Conservation (phyloP, 1,140 invertebrate species). For the Heliconius hermathena region DNA sequence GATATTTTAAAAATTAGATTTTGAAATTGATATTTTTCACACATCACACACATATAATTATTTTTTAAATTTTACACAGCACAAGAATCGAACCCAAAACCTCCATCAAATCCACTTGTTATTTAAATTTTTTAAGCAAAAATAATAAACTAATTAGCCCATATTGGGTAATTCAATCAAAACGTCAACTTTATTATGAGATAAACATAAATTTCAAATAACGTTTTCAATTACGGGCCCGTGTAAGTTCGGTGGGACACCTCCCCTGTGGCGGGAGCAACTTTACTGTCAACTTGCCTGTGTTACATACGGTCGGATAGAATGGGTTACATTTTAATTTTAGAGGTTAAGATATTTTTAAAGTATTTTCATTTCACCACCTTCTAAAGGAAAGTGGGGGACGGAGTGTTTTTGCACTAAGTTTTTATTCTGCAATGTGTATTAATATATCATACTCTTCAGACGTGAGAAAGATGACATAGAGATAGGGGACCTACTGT, state of each 20-base stretch:
- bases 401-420: too few species aligned
- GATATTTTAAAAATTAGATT: background rate
- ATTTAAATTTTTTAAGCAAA: background rate
- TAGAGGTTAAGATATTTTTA: too few species aligned
- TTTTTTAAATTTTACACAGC: background rate
- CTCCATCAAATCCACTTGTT: background rate
- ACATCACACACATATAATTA: too few species aligned
- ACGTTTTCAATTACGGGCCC: slow-evolving; percentile 50
- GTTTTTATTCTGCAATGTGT: too few species aligned
- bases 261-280: slow-evolving; percentile 41
- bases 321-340: too few species aligned
- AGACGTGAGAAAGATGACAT: too few species aligned
- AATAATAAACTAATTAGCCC: background rate
- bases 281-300: slow-evolving; percentile 34
- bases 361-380: too few species aligned
- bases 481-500: too few species aligned
- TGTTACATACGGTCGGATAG: slow-evolving; percentile 23
- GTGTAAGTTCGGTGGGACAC: slow-evolving; percentile 39
- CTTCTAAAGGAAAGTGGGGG: too few species aligned
- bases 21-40: too few species aligned
- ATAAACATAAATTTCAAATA: slow-evolving; percentile 49
- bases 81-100: background rate
- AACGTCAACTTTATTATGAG: slow-evolving; percentile 30
- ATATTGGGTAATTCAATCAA: slow-evolving; percentile 19
- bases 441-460: too few species aligned